Conservation (phyloP, 2,113 vertebrate species). For the Morone saxatilis region DNA sequence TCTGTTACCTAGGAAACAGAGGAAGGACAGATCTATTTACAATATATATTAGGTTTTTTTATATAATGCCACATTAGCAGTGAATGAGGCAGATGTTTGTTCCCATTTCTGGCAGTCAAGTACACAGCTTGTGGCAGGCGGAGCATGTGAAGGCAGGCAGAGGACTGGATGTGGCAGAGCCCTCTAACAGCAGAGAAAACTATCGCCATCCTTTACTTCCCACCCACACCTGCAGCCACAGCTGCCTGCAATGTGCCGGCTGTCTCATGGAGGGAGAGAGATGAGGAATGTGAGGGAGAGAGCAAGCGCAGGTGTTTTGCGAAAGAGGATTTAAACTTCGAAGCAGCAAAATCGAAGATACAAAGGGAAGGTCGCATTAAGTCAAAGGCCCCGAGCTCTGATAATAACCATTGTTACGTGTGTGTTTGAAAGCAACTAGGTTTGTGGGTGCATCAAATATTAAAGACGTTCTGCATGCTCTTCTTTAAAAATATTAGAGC, state of each 20-base stretch:
- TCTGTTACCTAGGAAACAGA: conserved; percentile 92
- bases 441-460: not conserved
- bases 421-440: not conserved
- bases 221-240: conserved; percentile 55
- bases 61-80: conserved; percentile 62
- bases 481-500: not conserved
- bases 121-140: conserved; percentile 37
- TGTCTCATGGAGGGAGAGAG: not conserved
- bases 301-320: conserved; percentile 5
- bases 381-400: not conserved
- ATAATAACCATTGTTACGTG: not conserved
- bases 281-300: not conserved
- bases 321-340: not conserved
- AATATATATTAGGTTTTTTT: not conserved
- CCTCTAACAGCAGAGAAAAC: conserved; percentile 51
- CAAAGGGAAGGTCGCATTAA: not conserved
- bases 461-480: not conserved
- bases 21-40: conserved; percentile 36
- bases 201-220: conserved; percentile 18
- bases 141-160: conserved; percentile 13
- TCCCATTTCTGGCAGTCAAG: conserved; percentile 51
- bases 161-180: conserved; percentile 19
- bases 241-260: conserved; percentile 31
- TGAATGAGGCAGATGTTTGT: conserved; percentile 74
- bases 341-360: not conserved